Evolutionary conservation across 2,113 vertebrate species (phyloP).

Genomic region (Galeopterus variegatus): DNA sequence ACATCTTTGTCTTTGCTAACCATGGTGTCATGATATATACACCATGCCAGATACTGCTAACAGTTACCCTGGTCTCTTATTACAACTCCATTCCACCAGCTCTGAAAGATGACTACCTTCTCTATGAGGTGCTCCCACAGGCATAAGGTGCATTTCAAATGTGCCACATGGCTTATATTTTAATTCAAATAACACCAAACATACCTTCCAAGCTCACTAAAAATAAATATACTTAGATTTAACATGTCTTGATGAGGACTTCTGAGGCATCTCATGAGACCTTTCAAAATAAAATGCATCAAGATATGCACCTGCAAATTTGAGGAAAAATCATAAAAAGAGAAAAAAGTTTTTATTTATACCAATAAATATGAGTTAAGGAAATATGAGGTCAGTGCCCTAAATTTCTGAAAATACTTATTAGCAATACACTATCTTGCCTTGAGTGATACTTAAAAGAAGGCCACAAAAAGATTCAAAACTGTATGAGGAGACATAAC

Average conservation of each 20-base stretch:
- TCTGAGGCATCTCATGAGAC: neutral
- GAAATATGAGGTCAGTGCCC: neutral
- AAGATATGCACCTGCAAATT: neutral
- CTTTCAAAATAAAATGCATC: neutral
- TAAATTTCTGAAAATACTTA: neutral
- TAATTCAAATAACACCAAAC: neutral
- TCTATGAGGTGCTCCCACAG: neutral
- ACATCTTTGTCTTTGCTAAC: neutral
- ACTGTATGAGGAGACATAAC: neutral
- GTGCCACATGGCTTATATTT: neutral
- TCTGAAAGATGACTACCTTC: neutral
- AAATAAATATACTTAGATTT: neutral
- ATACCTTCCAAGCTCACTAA: neutral
- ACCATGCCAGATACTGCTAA: neutral
- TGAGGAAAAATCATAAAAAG: neutral
- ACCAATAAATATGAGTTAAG: neutral
- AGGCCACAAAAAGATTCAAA: neutral
- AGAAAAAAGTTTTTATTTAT: neutral
- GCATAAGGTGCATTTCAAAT: neutral
- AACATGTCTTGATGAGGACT: neutral
- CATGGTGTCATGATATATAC: neutral
- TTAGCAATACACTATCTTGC: neutral
- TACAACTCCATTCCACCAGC: neutral
- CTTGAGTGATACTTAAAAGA: neutral
- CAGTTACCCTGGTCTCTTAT: neutral